phyloP scores from a whole-genome alignment of 1,140 invertebrate genomes.

The Drosophila pectinifera region DNA sequence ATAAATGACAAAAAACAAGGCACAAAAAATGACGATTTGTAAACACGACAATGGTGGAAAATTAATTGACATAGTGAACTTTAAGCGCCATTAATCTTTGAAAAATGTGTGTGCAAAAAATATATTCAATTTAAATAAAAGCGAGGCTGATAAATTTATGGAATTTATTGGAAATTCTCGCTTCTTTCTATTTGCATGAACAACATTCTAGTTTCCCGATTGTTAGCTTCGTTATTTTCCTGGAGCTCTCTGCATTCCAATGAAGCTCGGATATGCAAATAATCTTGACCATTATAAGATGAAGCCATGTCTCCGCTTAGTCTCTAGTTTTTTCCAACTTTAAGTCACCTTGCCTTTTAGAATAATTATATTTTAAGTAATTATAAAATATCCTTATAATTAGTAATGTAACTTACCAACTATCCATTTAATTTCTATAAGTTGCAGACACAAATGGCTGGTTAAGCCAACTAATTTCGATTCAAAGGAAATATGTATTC shows the following conservation, averaged over 20 bases:
- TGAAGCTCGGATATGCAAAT: constrained; percentile 21
- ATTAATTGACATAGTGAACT: constrained; percentile 15
- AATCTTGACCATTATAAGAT: background rate
- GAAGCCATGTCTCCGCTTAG: background rate
- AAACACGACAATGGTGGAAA: constrained; percentile 6
- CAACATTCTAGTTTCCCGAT: constrained; percentile 8
- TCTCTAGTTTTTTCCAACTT: background rate
- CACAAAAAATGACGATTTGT: background rate
- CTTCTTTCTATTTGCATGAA: background rate
- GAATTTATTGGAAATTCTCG: background rate
- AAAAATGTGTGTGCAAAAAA: background rate
- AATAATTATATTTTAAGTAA: too few species aligned
- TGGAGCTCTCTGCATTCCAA: constrained; percentile 1
- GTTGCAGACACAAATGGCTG: too few species aligned
- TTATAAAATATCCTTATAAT: too few species aligned
- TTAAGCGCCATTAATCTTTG: background rate
- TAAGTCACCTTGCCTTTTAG: too few species aligned
- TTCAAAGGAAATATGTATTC: background rate
- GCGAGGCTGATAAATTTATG: background rate
- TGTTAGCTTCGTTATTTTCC: constrained; percentile 6
- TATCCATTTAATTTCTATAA: background rate
- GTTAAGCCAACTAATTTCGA: background rate
- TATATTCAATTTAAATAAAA: constrained; percentile 10
- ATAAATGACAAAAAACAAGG: constrained; percentile 2
- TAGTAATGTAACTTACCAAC: too few species aligned